These are phyloP conservation scores for Neodontobutis hainanensis DNA, from an alignment of 2,113 vertebrate species.

Conservation along the genomic window DNA sequence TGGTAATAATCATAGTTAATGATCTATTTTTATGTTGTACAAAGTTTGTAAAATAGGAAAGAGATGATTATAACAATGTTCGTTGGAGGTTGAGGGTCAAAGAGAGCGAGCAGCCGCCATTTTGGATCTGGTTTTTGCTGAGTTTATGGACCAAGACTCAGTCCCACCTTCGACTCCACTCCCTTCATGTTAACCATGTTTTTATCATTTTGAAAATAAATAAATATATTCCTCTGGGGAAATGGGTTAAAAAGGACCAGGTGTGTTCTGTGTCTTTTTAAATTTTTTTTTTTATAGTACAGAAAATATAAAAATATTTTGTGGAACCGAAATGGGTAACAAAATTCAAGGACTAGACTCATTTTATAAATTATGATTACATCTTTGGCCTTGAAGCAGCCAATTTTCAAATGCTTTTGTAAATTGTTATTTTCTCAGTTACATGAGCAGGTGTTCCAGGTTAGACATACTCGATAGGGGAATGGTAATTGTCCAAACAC, in stretches of 20 bases:
- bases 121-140: conserved; percentile 11
- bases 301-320: no score
- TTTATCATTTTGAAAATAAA: conserved; percentile 72
- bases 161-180: conserved; percentile 23
- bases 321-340: no score
- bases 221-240: conserved; percentile 69
- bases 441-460: no score
- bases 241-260: conserved; percentile 40
- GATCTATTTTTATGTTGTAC: conserved; percentile 86
- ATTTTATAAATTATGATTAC: no score
- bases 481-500: no score
- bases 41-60: conserved; percentile 81
- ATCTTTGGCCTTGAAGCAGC: no score
- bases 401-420: no score
- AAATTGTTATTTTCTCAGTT: no score
- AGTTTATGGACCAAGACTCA: conserved; percentile 10
- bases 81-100: conserved; percentile 34
- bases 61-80: conserved; percentile 55
- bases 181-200: conserved; percentile 71
- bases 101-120: conserved; percentile 5
- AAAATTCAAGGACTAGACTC: no score
- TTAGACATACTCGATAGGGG: no score
- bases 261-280: neutral
- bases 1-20: conserved; percentile 81
- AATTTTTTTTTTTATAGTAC: no score